Evolutionary conservation across 1,140 invertebrate species (phyloP).

Genomic region (Zaprionus inermis): DNA sequence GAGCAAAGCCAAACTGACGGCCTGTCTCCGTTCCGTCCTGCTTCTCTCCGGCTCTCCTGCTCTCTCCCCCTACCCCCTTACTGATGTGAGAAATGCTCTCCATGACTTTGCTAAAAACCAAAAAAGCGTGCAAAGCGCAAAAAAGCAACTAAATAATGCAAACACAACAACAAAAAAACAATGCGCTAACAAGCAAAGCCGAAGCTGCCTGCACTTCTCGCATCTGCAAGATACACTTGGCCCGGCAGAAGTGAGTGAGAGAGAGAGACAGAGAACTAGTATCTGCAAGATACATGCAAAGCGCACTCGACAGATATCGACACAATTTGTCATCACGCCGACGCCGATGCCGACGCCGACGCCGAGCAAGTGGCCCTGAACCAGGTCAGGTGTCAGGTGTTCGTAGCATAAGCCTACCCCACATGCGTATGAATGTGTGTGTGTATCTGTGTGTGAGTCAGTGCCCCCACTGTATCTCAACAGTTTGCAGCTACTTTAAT

Average conservation of each 20-base stretch:
- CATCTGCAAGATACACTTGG: not conserved
- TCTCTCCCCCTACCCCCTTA: conserved; percentile 5
- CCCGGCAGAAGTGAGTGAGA: not conserved
- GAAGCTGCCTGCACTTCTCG: conserved; percentile 4
- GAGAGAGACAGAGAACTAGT: too few species aligned
- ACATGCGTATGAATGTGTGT: not conserved
- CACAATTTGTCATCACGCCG: conserved; percentile 64
- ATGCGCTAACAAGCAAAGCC: conserved; percentile 59
- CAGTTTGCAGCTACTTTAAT: conserved; percentile 75
- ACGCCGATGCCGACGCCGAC: not conserved
- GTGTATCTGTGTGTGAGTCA: not conserved
- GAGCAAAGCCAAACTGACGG: conserved; percentile 53
- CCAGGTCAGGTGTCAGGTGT: conserved; percentile 74
- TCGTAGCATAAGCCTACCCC: conserved; percentile 23
- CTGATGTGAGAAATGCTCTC: conserved; percentile 66
- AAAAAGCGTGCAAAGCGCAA: conserved; percentile 73
- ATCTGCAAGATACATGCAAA: conserved; percentile 6
- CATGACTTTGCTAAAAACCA: conserved; percentile 78
- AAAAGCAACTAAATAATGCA: conserved; percentile 65
- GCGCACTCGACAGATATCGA: conserved; percentile 22
- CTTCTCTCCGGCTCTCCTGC: not conserved
- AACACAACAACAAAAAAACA: conserved; percentile 52
- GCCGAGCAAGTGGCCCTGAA: conserved; percentile 60
- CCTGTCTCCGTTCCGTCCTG: conserved; percentile 25
- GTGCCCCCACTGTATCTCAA: conserved; percentile 40